These are phyloP conservation scores for Drosophila gunungcola DNA, from an alignment of 1,140 invertebrate species.

Conservation along the genomic window DNA sequence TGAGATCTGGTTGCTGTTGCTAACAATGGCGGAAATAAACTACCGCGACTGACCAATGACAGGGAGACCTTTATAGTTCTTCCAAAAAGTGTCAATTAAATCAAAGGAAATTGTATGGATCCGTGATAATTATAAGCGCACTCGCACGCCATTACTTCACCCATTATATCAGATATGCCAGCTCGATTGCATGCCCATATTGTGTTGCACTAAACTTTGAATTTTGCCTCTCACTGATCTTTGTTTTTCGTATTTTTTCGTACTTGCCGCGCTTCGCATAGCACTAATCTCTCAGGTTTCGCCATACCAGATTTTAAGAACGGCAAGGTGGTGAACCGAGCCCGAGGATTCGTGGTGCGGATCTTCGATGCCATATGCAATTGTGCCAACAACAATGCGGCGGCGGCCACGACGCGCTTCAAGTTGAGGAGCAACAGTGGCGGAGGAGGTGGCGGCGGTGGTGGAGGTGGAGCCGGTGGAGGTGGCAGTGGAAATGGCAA, in stretches of 20 bases:
- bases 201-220: constrained; percentile 53
- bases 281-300: constrained; percentile 80
- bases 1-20: no score
- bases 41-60: neutral
- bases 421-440: constrained; percentile 72
- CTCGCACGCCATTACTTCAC: constrained; percentile 14
- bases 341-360: constrained; percentile 86
- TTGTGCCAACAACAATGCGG: constrained; percentile 87
- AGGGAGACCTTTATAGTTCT: neutral
- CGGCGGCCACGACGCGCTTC: constrained; percentile 84
- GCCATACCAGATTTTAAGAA: constrained; percentile 85
- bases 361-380: constrained; percentile 87
- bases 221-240: constrained; percentile 56
- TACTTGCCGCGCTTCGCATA: constrained; percentile 30
- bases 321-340: constrained; percentile 86
- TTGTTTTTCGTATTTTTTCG: constrained; percentile 40
- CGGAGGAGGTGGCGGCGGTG: constrained; percentile 28
- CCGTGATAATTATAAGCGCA: constrained; percentile 24
- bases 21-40: neutral
- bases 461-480: constrained; percentile 29
- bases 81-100: constrained; percentile 37
- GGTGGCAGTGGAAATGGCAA: constrained; percentile 38
- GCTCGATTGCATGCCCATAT: constrained; percentile 45
- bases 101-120: neutral
- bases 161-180: constrained; percentile 14